These are phyloP conservation scores for Notiomystis cincta DNA, from an alignment of 2,113 vertebrate species.

Conservation along the genomic window DNA sequence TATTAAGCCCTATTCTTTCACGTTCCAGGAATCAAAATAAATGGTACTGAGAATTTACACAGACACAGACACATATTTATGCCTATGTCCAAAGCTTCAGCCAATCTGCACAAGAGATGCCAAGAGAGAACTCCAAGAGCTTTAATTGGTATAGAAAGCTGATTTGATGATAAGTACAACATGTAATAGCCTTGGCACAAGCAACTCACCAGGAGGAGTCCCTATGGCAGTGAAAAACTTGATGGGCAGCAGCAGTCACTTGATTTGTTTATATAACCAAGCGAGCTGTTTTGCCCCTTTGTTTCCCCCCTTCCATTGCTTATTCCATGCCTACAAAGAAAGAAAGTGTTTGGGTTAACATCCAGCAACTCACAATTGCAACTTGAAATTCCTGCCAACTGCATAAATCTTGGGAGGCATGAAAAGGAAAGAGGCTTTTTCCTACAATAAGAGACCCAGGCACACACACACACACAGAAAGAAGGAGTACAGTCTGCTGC, in stretches of 20 bases:
- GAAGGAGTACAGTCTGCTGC: background rate
- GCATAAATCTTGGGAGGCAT: background rate
- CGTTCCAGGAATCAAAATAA: background rate
- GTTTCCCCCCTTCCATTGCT: background rate
- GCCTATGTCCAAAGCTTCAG: background rate
- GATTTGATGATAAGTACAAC: background rate
- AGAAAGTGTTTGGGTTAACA: conserved; percentile 25
- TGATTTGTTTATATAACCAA: conserved; percentile 18
- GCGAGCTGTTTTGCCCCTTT: background rate
- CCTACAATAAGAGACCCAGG: background rate
- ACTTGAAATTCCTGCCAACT: background rate
- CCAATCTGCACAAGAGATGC: background rate
- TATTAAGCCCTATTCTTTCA: background rate
- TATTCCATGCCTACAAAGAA: background rate
- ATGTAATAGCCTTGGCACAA: background rate
- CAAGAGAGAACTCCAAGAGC: background rate
- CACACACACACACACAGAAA: background rate
- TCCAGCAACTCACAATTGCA: background rate
- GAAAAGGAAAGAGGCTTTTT: background rate
- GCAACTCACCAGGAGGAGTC: background rate
- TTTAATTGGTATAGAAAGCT: conserved; percentile 22
- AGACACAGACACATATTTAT: background rate
- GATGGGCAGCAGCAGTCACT: background rate
- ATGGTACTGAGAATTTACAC: background rate
- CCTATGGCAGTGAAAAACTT: background rate